phyloP scores from a whole-genome alignment of 2,113 vertebrate genomes.

The Engystomops pustulosus region DNA sequence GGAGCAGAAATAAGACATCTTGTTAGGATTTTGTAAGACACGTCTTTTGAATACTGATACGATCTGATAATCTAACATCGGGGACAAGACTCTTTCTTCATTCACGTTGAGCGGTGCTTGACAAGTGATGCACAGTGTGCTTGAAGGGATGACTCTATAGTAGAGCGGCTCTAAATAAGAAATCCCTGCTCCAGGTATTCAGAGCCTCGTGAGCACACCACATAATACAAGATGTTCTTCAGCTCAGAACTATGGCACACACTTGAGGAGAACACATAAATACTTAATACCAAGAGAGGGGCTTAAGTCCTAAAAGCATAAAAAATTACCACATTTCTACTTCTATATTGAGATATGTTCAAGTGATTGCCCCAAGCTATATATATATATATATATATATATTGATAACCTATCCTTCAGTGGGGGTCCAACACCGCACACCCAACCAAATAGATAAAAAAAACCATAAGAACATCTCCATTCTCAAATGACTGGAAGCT shows the following conservation, averaged over 20 bases:
- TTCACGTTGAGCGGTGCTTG: background rate
- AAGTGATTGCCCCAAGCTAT: too few species aligned
- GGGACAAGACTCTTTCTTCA: background rate
- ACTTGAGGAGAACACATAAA: background rate
- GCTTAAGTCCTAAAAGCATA: background rate
- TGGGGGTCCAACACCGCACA: too few species aligned
- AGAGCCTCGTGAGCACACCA: background rate
- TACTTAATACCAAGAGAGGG: background rate
- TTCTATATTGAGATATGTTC: too few species aligned
- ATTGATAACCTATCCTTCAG: too few species aligned
- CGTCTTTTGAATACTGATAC: too few species aligned
- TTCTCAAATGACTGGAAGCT: too few species aligned
- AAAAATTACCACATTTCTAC: too few species aligned
- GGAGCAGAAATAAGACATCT: background rate
- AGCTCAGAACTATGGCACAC: background rate
- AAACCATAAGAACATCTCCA: too few species aligned
- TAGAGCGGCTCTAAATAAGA: background rate
- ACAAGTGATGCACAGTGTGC: background rate
- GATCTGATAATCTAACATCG: background rate
- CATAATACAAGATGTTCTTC: slow-evolving; percentile 36
- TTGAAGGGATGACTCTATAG: background rate
- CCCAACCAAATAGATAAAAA: too few species aligned
- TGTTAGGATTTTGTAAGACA: background rate
- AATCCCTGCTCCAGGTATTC: background rate
- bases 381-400: too few species aligned